Base-by-base conservation (phyloP, 2,797 vertebrate species). In the Harpagifer antarcticus region DNA sequence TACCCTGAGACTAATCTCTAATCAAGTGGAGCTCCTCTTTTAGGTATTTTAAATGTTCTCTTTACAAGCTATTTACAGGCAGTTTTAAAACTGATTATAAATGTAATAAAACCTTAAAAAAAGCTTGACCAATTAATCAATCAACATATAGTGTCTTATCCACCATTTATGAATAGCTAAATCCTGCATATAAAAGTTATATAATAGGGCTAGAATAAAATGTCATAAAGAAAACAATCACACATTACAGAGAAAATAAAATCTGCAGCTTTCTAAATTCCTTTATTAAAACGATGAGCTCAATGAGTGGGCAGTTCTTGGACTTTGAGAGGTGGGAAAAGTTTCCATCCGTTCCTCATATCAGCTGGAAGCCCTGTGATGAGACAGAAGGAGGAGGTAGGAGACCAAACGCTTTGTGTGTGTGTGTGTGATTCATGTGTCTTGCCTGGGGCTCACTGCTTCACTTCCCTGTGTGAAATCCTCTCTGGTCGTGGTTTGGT, bases 351-450 rank as follows among this genome's bases (percentile, higher is more conserved):
- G 63, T 69, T 55, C 84, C 68, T 83, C 84, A 59, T 85, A 85
- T 89, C 90, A 84, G 74, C 90, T 82, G 87, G 90, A 84, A 61
- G 71, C 79, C 89, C 84, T 85, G 75, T 83, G 90, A 90, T 89
- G 86, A 85, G 84, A 85, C 85, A 68, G 50, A 84, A 68, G 59
- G 58, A 83, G 78, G 90, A 94, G 94, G 94, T 94, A 94, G 93
- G 93, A 94, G 72, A 86, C 55, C 9, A 56, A 78, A 78, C 3
- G 31, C 55, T 87, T 0, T 78, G 19, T 58, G 37, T 76, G 64
- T 56, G 64, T 56, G 63, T 62, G 59, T 68, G 63, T 19, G 52
- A 44, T 81, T 54, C 49, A 48, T 84, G 81, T 89, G 86, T 89
- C 47, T 70, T 83, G 82, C 84, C 77, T 71, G 65, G 67, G 86